A percentile compares a stretch with the other conserved stretches of the same genome.
Conservation (phyloP, 2,113 vertebrate genomes). For the Rhinolophus ferrumequinum region DNA sequence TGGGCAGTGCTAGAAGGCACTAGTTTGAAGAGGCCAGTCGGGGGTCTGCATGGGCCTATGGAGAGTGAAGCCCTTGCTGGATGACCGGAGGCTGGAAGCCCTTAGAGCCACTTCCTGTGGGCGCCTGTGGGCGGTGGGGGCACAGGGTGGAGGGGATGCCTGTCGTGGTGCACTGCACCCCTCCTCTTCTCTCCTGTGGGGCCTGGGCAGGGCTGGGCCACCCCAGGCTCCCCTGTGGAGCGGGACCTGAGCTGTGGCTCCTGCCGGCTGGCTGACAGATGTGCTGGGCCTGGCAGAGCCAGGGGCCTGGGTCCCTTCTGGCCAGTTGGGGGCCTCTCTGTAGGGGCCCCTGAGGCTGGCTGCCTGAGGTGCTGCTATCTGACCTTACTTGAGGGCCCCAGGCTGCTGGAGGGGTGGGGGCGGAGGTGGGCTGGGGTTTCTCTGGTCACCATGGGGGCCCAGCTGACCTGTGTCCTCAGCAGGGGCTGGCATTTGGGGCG, state of each 20-base stretch:
- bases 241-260: neutral
- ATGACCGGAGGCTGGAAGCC: neutral
- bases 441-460: fast-evolving
- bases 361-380: fast-evolving
- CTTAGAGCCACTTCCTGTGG: neutral
- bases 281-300: neutral
- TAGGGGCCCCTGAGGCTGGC: no score
- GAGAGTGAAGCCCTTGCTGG: neutral
- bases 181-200: neutral
- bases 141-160: fast-evolving
- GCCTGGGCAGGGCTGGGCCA: neutral
- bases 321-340: neutral
- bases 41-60: neutral
- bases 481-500: neutral
- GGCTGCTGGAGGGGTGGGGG: neutral
- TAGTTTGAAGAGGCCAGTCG: fast-evolving
- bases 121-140: neutral
- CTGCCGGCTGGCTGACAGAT: fast-evolving
- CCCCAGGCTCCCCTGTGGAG: neutral
- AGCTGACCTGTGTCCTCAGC: neutral
- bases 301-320: neutral
- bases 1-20: neutral
- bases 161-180: fast-evolving
- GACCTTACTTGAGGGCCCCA: neutral
- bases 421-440: neutral